Evolutionary conservation across 2,797 vertebrate species (phyloP).

Genomic region (Ceryle rudis): DNA sequence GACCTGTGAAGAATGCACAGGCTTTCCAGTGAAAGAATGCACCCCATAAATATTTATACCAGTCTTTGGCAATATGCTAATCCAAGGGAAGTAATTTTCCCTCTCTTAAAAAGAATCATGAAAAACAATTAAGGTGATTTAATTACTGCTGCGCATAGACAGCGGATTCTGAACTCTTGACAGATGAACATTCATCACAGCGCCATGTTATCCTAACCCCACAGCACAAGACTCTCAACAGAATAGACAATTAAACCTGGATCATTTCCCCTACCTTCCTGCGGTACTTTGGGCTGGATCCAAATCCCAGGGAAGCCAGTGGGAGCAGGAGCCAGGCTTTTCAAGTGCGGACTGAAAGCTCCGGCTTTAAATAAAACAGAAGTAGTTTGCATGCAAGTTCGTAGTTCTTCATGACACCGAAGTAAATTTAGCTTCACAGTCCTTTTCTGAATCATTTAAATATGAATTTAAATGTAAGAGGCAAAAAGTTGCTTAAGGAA

Average conservation of each 20-base stretch:
- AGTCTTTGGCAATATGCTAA: conserved; percentile 62
- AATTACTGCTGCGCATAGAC: conserved; percentile 34
- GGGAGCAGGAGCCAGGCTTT: conserved; percentile 41
- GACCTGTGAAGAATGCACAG: conserved; percentile 52
- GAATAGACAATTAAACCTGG: conserved; percentile 26
- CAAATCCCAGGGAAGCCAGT: conserved; percentile 37
- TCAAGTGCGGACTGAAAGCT: conserved; percentile 24
- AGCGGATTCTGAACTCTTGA: conserved; percentile 30
- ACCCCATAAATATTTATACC: conserved; percentile 65
- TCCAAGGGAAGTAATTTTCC: conserved; percentile 47
- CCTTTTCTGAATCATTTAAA: background rate
- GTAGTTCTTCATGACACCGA: conserved; percentile 4
- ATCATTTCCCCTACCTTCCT: conserved; percentile 24
- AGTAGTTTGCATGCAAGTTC: conserved; percentile 33
- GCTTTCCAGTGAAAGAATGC: conserved; percentile 32
- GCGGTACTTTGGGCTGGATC: conserved; percentile 23
- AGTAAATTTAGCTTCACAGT: conserved; percentile 24
- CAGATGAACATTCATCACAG: conserved; percentile 45
- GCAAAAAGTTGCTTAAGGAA: background rate
- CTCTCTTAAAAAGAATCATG: conserved; percentile 34
- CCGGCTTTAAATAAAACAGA: conserved; percentile 20
- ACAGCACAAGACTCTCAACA: background rate
- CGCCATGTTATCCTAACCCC: conserved; percentile 15
- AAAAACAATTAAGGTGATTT: conserved; percentile 67
- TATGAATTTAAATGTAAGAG: background rate